phyloP scores from a whole-genome alignment of 1,140 invertebrate species.

The Euura saliciscinereae region DNA sequence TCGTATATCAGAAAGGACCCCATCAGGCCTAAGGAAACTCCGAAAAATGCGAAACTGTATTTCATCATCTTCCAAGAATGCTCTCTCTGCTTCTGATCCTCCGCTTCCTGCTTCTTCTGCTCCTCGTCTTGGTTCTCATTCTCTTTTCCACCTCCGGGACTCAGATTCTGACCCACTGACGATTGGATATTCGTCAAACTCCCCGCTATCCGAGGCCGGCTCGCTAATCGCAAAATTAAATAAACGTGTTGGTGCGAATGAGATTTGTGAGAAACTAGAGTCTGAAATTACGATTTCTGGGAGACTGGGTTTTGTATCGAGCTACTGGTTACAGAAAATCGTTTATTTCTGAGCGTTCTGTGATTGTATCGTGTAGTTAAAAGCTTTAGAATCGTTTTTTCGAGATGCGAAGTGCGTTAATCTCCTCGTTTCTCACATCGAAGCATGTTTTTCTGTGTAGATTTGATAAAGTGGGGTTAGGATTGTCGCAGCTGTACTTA shows the following conservation, averaged over 20 bases:
- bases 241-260: neutral
- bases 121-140: constrained; percentile 31
- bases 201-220: constrained; percentile 40
- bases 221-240: constrained; percentile 20
- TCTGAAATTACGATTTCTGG: too few species aligned
- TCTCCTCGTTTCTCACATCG: too few species aligned
- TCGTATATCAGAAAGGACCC: constrained; percentile 60
- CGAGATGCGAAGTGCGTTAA: too few species aligned
- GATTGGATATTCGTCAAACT: constrained; percentile 46
- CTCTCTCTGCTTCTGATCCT: constrained; percentile 58
- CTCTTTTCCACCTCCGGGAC: neutral
- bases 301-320: too few species aligned
- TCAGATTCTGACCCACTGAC: constrained; percentile 22
- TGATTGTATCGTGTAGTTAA: too few species aligned
- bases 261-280: too few species aligned
- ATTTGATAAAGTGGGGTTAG: constrained; percentile 29
- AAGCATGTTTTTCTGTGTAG: too few species aligned
- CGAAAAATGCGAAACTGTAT: constrained; percentile 60
- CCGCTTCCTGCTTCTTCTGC: constrained; percentile 52
- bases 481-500: constrained; percentile 28
- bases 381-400: too few species aligned
- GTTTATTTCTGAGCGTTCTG: too few species aligned
- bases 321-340: too few species aligned
- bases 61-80: constrained; percentile 63
- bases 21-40: constrained; percentile 61